Conservation (phyloP, 2,113 vertebrate genomes). For the Echinops telfairi region DNA sequence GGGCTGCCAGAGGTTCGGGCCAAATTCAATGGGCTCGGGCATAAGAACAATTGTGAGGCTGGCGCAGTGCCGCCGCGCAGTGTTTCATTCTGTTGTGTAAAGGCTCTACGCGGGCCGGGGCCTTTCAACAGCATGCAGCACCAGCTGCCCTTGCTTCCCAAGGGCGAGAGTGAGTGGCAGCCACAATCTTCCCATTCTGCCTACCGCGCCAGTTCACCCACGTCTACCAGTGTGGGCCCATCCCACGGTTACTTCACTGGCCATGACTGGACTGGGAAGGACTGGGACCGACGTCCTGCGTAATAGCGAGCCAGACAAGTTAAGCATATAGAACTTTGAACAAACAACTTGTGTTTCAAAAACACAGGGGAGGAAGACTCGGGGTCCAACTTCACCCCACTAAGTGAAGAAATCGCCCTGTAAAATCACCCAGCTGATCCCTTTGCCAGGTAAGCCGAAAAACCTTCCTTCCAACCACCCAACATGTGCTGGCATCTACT, state of each 20-base stretch:
- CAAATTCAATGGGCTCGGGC: no score
- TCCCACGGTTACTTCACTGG: background rate
- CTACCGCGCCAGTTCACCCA: no score
- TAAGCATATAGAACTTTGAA: background rate
- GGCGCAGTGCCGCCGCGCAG: no score
- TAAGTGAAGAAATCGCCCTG: background rate
- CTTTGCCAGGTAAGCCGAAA: background rate
- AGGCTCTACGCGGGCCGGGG: no score
- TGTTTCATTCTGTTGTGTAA: no score
- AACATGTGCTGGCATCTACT: rapidly evolving
- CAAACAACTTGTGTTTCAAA: background rate
- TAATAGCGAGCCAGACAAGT: background rate
- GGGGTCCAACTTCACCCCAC: background rate
- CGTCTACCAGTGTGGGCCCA: background rate
- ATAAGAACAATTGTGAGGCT: no score
- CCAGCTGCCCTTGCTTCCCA: background rate
- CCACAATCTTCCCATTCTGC: background rate
- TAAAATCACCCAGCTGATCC: background rate
- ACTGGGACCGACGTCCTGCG: background rate
- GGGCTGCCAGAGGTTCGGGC: no score
- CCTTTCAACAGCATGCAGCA: background rate
- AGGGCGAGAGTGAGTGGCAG: background rate
- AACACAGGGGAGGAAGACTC: background rate
- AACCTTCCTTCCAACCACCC: background rate
- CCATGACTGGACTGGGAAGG: background rate